These are phyloP conservation scores for Heterodera filipjevi DNA, from an alignment of 2,888 invertebrate genomes.

Conservation along the genomic window DNA sequence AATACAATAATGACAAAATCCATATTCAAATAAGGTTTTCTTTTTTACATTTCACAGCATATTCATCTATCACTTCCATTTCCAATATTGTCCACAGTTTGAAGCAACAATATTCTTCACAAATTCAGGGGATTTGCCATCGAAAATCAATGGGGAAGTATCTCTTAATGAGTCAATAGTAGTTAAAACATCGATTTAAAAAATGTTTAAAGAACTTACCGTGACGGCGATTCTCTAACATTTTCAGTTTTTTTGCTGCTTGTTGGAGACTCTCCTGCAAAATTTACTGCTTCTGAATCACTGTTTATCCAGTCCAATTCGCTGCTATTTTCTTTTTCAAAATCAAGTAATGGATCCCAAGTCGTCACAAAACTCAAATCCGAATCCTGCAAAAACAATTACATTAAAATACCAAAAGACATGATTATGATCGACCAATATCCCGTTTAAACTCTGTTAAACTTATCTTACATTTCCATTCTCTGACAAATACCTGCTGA, in stretches of 20 bases:
- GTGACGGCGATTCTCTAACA: not conserved
- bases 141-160: not conserved
- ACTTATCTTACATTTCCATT: too few relatives aligned
- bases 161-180: not conserved
- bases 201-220: not conserved
- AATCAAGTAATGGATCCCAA: not conserved
- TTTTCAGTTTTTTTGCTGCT: not conserved
- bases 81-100: not conserved
- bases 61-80: not conserved
- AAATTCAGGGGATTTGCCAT: not conserved
- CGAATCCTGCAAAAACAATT: not conserved
- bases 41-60: too few relatives aligned
- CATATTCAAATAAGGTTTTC: too few relatives aligned
- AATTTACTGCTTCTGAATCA: not conserved
- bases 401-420: too few relatives aligned
- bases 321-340: not conserved
- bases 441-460: too few relatives aligned
- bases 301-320: not conserved
- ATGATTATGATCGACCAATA: too few relatives aligned
- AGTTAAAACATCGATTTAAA: not conserved
- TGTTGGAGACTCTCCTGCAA: not conserved
- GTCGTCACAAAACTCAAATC: not conserved
- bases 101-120: not conserved
- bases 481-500: not conserved
- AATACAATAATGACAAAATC: too few relatives aligned